A percentile compares a stretch with the other conserved stretches of the same genome.
Evolutionary conservation across 1,140 invertebrate species (phyloP).

Genomic region (Temnothorax curvispinosus): DNA sequence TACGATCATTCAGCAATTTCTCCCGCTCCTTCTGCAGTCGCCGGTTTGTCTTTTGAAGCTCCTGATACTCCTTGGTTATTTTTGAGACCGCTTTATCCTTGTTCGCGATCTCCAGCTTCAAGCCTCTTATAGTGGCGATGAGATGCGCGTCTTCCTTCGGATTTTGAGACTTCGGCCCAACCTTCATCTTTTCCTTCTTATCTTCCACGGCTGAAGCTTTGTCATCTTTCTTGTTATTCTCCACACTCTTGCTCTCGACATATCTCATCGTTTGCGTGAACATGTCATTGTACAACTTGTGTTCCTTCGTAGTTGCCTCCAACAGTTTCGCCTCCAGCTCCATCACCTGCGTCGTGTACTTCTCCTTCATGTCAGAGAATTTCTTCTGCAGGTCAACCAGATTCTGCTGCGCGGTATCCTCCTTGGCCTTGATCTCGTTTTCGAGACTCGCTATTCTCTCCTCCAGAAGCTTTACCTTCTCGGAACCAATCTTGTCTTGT

Average conservation of each 20-base stretch:
- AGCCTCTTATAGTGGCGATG: slow-evolving; percentile 91
- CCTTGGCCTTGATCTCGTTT: slow-evolving; percentile 89
- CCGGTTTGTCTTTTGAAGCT: slow-evolving; percentile 90
- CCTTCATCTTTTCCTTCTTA: slow-evolving; percentile 70
- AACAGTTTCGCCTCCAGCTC: slow-evolving; percentile 88
- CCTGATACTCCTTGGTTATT: slow-evolving; percentile 90
- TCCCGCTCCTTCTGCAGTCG: slow-evolving; percentile 92
- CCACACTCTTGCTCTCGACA: slow-evolving; percentile 69
- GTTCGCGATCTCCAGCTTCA: slow-evolving; percentile 90
- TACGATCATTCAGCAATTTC: slow-evolving; percentile 84
- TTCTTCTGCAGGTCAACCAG: slow-evolving; percentile 90
- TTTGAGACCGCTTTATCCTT: slow-evolving; percentile 91
- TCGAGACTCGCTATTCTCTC: slow-evolving; percentile 90
- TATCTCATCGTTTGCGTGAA: slow-evolving; percentile 78
- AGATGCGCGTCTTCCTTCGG: slow-evolving; percentile 91
- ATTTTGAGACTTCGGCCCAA: slow-evolving; percentile 79
- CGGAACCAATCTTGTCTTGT: slow-evolving; percentile 83
- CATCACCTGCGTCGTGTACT: slow-evolving; percentile 90
- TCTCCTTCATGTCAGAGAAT: slow-evolving; percentile 91
- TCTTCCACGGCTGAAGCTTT: slow-evolving; percentile 59
- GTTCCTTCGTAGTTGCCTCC: slow-evolving; percentile 71
- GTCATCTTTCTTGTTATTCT: slow-evolving; percentile 69
- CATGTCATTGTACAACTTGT: slow-evolving; percentile 75
- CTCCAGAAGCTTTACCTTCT: slow-evolving; percentile 88
- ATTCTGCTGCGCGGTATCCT: slow-evolving; percentile 89